Conservation (phyloP, 2,888 invertebrate genomes). For the Ceraclea dissimilis region DNA sequence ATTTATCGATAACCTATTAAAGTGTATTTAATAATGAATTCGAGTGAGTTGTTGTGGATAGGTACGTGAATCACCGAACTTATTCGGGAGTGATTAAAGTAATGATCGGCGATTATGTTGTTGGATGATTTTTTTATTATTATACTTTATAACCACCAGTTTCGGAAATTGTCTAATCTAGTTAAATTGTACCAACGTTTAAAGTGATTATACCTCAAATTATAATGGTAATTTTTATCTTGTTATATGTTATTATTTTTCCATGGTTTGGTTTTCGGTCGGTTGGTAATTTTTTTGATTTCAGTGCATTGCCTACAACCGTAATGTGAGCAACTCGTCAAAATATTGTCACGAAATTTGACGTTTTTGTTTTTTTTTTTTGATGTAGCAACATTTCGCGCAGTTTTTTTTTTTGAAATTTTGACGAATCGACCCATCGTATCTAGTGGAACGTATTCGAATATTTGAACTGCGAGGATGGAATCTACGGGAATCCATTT, state of each 20-base stretch:
- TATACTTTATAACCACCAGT: not conserved
- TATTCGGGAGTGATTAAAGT: not conserved
- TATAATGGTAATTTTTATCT: constrained; percentile 2
- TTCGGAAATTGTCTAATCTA: constrained; percentile 2
- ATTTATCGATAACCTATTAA: too few relatives aligned
- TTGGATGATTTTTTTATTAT: not conserved
- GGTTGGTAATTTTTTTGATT: not conserved
- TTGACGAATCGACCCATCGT: too few relatives aligned
- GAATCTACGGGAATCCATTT: too few relatives aligned
- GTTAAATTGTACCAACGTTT: not conserved
- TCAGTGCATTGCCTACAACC: not conserved
- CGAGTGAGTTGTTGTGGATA: too few relatives aligned
- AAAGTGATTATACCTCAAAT: not conserved
- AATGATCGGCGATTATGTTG: not conserved
- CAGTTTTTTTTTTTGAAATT: too few relatives aligned
- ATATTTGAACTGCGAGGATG: too few relatives aligned
- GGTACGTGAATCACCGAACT: too few relatives aligned
- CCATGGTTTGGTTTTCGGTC: not conserved
- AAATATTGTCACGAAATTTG: not conserved
- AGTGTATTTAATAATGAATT: too few relatives aligned
- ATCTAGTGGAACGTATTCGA: too few relatives aligned
- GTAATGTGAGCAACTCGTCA: not conserved
- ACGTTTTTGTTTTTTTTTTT: not conserved
- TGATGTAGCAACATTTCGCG: not conserved
- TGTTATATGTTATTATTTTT: not conserved